Base-by-base conservation (phyloP, 2,888 invertebrate genomes). In the Embidobia sp. region DNA sequence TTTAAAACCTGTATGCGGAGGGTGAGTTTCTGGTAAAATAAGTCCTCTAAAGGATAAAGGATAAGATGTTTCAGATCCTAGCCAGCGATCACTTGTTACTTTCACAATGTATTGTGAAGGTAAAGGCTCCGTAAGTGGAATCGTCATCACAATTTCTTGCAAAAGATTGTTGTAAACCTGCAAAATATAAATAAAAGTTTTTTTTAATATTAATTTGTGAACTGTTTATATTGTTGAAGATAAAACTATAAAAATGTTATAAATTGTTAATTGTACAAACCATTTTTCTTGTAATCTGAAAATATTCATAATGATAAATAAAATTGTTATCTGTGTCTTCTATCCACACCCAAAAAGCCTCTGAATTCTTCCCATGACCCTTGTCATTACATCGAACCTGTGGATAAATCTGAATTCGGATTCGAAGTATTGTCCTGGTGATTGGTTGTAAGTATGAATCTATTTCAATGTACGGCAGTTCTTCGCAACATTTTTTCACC, bases 261-360 rank as follows among this genome's bases (percentile, higher is more conserved):
- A n/a, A n/a, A n/a, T n/a, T n/a, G n/a, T 8, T 13, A 16, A 26
- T 18, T 18, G 18, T 42, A 51, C 48, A 19, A 16, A 94, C 95
- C 92, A 95, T 95, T 90, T 94, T 95, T 86, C 94, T 95, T 29
- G 94, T 94, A 22, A 98, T 90, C 13, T 95, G 93, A 88, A 98
- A 96, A 85, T 96, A 95, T 88, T 99, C 99, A 59, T 96, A 95
- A 89, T 99, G 99, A 89, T 99, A 98, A 89, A 99, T 98, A 80
- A 94, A 94, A 87, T 98, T 97, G 51, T 93, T 95, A 33, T 96
- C 96, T 0, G 98, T 96, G 90, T 99, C 98, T 89, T 99, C 98
- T 22, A 99, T 95, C 97, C 99, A 98, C 72, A 99, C 93, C 96
- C 98, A 99, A 90, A 98, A 99, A 0, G 96, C 93, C 89, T 98